These are phyloP conservation scores for Phrynocephalus versicolor DNA, from an alignment of 2,113 vertebrate genomes.

Conservation along the genomic window DNA sequence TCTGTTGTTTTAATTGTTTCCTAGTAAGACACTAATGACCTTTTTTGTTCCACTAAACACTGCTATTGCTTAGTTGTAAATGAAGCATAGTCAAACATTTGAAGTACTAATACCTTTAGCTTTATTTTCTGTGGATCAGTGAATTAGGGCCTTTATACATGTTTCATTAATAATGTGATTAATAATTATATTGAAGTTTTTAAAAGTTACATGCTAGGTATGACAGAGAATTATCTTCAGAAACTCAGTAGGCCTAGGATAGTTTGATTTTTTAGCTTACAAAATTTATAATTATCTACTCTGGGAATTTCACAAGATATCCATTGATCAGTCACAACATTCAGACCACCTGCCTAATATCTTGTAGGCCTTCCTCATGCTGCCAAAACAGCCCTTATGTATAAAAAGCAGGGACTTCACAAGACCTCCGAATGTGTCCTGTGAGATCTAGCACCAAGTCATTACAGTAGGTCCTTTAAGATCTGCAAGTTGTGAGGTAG, in stretches of 20 bases:
- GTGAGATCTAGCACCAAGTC: no score
- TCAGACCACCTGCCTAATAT: no score
- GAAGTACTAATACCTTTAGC: constrained; percentile 65
- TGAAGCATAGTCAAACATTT: constrained; percentile 78
- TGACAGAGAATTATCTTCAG: not conserved
- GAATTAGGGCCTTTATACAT: not conserved
- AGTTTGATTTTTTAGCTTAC: no score
- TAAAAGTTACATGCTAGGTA: not conserved
- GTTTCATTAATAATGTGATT: not conserved
- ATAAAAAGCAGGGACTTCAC: no score
- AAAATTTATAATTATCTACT: no score
- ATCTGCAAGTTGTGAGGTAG: no score
- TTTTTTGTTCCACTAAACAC: constrained; percentile 82
- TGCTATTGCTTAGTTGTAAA: constrained; percentile 78
- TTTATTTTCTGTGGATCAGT: constrained; percentile 56
- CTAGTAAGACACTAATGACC: constrained; percentile 80
- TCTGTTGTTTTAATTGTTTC: constrained; percentile 81
- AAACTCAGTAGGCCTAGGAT: not conserved
- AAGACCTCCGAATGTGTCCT: no score
- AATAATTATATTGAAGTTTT: not conserved
- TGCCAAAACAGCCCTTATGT: no score
- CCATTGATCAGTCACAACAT: no score
- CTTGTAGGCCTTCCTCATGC: no score
- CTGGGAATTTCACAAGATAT: no score
- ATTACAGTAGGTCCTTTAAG: no score